Evolutionary conservation across 2,113 vertebrate genomes (phyloP).

Genomic region (Speoplatyrhinus poulsoni): DNA sequence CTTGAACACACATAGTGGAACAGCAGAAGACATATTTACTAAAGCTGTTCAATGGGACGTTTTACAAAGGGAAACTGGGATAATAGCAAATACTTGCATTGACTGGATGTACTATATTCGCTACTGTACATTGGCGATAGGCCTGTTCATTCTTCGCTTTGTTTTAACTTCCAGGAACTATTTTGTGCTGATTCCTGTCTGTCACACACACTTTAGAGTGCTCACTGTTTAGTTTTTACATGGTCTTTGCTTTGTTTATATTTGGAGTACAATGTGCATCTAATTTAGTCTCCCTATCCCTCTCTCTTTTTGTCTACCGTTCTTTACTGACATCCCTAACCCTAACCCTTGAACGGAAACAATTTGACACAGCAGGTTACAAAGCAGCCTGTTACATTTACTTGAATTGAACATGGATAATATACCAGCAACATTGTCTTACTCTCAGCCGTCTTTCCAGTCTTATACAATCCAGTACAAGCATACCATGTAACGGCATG

Average conservation of each 20-base stretch:
- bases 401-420: too few relatives aligned
- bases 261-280: too few relatives aligned
- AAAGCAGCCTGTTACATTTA: background rate
- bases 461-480: too few relatives aligned
- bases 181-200: constrained; percentile 11
- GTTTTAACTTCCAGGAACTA: constrained; percentile 15
- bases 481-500: too few relatives aligned
- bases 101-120: too few relatives aligned
- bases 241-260: background rate
- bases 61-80: too few relatives aligned
- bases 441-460: too few relatives aligned
- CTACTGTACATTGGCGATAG: constrained; percentile 11
- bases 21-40: too few relatives aligned
- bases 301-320: background rate
- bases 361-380: background rate
- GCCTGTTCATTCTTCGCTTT: background rate
- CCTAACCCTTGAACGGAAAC: background rate
- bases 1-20: too few relatives aligned
- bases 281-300: background rate
- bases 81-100: too few relatives aligned
- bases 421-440: too few relatives aligned
- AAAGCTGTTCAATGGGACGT: too few relatives aligned
- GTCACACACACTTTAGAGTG: background rate
- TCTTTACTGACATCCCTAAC: background rate
- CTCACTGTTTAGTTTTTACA: background rate